Evolutionary conservation across 2,888 invertebrate species (phyloP).

Genomic region (Lapara coniferarum): DNA sequence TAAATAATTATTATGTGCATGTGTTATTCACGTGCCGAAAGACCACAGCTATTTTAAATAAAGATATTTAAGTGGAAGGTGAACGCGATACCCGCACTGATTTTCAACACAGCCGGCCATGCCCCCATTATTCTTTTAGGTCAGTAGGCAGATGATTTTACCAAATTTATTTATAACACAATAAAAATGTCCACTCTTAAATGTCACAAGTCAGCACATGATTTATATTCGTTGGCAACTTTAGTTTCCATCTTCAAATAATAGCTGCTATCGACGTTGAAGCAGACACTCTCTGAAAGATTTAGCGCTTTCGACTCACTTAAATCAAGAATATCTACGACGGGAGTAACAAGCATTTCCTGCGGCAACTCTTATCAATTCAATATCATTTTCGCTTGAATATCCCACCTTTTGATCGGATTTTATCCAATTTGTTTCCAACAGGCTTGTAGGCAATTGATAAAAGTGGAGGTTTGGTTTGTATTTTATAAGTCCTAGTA

Average conservation of each 20-base stretch:
- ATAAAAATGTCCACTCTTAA: conserved; percentile 16
- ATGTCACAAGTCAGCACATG: conserved; percentile 1
- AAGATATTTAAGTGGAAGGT: background rate
- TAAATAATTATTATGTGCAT: too few relatives aligned
- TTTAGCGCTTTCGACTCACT: conserved; percentile 5
- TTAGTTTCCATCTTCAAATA: conserved; percentile 8
- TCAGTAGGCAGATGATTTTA: conserved; percentile 21
- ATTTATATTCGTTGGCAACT: conserved; percentile 1
- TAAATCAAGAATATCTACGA: conserved; percentile 8
- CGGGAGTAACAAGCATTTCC: conserved; percentile 6
- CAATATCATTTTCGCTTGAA: conserved; percentile 9
- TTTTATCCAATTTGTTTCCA: conserved; percentile 28
- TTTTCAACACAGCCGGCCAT: conserved; percentile 17
- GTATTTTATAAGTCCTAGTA: too few relatives aligned
- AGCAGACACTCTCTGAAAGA: conserved; percentile 1
- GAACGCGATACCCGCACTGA: background rate
- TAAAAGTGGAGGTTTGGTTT: too few relatives aligned
- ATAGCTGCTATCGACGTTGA: conserved; percentile 4
- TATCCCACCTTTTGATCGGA: background rate
- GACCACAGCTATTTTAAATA: background rate
- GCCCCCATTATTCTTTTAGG: conserved; percentile 22
- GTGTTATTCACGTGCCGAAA: too few relatives aligned
- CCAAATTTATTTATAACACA: conserved; percentile 20
- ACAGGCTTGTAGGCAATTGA: conserved; percentile 17
- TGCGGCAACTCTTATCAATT: conserved; percentile 1